phyloP scores from a whole-genome alignment of 1,140 invertebrate species.

The Cydia splendana region DNA sequence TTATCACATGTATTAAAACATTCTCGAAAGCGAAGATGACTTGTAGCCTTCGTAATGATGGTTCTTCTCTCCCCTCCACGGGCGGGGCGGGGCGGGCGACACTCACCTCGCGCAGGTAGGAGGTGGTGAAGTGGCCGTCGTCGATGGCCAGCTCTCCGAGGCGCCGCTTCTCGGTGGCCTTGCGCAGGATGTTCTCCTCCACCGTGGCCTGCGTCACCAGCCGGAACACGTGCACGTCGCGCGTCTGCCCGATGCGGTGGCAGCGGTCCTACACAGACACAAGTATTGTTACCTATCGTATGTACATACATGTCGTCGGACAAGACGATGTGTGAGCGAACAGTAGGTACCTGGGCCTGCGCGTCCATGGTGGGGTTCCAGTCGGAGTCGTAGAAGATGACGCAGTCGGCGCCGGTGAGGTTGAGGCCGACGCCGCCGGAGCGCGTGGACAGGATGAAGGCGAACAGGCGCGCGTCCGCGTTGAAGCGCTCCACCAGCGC shows the following conservation, averaged over 20 bases:
- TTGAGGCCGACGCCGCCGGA: conserved; percentile 99
- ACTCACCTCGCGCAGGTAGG: conserved; percentile 94
- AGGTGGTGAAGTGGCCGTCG: conserved; percentile 99
- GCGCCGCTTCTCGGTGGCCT: conserved; percentile 98
- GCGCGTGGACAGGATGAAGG: conserved; percentile 98
- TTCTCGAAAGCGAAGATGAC: no score
- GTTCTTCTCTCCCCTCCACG: no score
- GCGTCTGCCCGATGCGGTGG: conserved; percentile 99
- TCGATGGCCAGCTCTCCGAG: conserved; percentile 99
- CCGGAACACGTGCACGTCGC: conserved; percentile 99
- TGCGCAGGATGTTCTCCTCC: conserved; percentile 99
- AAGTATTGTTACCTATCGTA: no score
- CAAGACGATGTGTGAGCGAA: no score
- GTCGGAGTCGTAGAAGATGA: conserved; percentile 99
- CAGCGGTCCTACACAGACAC: conserved; percentile 91
- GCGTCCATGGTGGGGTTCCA: conserved; percentile 99
- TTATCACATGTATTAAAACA: no score
- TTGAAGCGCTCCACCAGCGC: conserved; percentile 99
- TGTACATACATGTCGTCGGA: neutral
- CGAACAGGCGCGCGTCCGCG: conserved; percentile 96
- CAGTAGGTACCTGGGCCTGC: conserved; percentile 83
- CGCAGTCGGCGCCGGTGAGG: conserved; percentile 99
- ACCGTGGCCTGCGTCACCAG: conserved; percentile 98
- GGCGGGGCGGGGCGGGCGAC: no score
- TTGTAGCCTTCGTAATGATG: no score